A percentile compares a stretch with the other conserved stretches of the same genome.
These are phyloP conservation scores for Amblyopsis hoosieri DNA, from an alignment of 2,797 vertebrate species.

Conservation along the genomic window DNA sequence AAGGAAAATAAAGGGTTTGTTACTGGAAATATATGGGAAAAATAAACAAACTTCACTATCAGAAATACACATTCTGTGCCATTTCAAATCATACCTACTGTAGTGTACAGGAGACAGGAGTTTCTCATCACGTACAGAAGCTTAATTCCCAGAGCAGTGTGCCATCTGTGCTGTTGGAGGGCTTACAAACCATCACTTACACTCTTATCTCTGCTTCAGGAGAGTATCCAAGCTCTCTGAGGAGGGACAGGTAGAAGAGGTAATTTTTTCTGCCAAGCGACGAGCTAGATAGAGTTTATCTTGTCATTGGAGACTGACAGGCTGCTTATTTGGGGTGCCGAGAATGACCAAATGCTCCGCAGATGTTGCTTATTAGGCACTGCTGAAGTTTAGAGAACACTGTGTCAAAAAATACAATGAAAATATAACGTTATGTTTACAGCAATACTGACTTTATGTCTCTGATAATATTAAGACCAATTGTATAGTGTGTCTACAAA, in stretches of 20 bases:
- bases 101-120: constrained; percentile 12
- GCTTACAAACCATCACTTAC: constrained; percentile 48
- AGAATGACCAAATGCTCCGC: constrained; percentile 35
- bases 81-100: constrained; percentile 8
- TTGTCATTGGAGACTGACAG: constrained; percentile 62
- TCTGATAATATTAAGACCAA: too few species aligned
- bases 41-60: background rate
- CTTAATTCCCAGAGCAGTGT: constrained; percentile 24
- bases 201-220: constrained; percentile 47
- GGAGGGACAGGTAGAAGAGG: constrained; percentile 36
- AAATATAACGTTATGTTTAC: too few species aligned
- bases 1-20: background rate
- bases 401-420: too few species aligned
- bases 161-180: constrained; percentile 35
- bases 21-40: background rate
- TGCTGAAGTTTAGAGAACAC: background rate
- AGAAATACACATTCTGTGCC: constrained; percentile 15
- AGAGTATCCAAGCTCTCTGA: constrained; percentile 28
- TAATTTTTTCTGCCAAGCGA: constrained; percentile 43
- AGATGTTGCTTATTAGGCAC: constrained; percentile 20
- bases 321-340: constrained; percentile 60
- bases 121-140: constrained; percentile 11
- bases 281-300: constrained; percentile 55
- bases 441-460: too few species aligned
- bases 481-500: too few species aligned